Evolutionary conservation across 2,888 invertebrate genomes (phyloP).

Genomic region (Terebella lapidaria): DNA sequence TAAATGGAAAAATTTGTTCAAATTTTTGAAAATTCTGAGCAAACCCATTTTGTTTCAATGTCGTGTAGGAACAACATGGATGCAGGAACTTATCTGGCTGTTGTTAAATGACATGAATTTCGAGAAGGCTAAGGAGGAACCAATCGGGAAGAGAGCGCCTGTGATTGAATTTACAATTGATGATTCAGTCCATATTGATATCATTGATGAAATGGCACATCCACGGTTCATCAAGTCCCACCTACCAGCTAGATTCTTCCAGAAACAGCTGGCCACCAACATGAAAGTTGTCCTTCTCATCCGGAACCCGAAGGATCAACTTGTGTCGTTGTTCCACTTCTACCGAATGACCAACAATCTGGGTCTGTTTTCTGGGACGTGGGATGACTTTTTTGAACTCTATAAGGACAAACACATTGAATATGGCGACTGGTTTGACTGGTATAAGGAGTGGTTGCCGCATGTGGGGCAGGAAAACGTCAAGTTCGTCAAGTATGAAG

Average conservation of each 20-base stretch:
- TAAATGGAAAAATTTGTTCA: too few relatives aligned
- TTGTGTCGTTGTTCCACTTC: neutral
- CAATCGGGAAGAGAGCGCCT: too few relatives aligned
- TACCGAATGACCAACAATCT: neutral
- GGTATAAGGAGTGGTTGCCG: neutral
- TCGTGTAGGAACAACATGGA: too few relatives aligned
- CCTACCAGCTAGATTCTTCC: neutral
- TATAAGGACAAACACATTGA: neutral
- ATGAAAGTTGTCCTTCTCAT: neutral
- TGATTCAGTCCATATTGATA: too few relatives aligned
- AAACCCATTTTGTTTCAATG: too few relatives aligned
- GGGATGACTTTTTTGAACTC: neutral
- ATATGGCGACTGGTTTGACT: neutral
- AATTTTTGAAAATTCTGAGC: too few relatives aligned
- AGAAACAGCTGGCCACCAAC: neutral
- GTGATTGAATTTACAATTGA: too few relatives aligned
- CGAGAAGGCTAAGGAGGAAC: too few relatives aligned
- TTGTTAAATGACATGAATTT: too few relatives aligned
- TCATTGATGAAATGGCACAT: neutral
- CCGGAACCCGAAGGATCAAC: neutral
- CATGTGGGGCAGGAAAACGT: neutral
- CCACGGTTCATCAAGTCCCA: neutral
- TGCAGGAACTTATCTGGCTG: too few relatives aligned
- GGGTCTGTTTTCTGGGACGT: neutral
- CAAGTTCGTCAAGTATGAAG: neutral